These are phyloP conservation scores for Chironomus striatipennis DNA, from an alignment of 1,140 invertebrate species.

Conservation along the genomic window DNA sequence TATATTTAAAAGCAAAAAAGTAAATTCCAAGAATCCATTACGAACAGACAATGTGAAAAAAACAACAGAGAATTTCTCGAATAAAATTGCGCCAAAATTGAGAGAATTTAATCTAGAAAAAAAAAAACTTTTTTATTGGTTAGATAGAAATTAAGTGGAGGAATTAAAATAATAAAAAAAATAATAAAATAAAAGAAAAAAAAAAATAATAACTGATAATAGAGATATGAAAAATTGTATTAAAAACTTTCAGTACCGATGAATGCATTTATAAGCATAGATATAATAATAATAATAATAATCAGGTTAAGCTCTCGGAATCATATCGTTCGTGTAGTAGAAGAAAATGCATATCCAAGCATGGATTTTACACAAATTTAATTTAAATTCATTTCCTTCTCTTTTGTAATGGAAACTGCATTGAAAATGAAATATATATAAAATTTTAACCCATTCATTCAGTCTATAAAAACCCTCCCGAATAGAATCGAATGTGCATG, in stretches of 20 bases:
- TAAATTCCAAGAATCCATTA: too few species aligned
- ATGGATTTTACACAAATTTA: not conserved
- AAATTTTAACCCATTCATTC: too few species aligned
- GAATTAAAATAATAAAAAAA: too few species aligned
- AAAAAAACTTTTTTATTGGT: too few species aligned
- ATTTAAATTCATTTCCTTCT: slow-evolving; percentile 14
- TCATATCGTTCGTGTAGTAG: slow-evolving; percentile 1
- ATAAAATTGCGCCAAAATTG: too few species aligned
- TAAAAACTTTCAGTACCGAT: not conserved
- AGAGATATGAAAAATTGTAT: not conserved
- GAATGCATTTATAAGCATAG: not conserved
- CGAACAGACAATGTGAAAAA: too few species aligned
- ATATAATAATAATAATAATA: not conserved
- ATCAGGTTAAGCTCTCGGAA: not conserved
- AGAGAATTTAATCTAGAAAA: too few species aligned
- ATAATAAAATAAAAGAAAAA: not conserved
- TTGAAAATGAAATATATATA: not conserved
- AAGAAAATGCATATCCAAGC: slow-evolving; percentile 7
- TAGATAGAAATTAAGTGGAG: too few species aligned
- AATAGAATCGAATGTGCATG: not conserved
- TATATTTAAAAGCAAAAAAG: too few species aligned
- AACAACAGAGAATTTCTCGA: too few species aligned
- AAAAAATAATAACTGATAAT: not conserved
- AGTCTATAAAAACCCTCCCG: too few species aligned
- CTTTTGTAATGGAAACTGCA: not conserved